Evolutionary conservation across 53 echinoderm and acorn worm genomes (phyloP), one percentile per base, ranked within the genome.

Genomic region (Holothuria leucospilota): DNA sequence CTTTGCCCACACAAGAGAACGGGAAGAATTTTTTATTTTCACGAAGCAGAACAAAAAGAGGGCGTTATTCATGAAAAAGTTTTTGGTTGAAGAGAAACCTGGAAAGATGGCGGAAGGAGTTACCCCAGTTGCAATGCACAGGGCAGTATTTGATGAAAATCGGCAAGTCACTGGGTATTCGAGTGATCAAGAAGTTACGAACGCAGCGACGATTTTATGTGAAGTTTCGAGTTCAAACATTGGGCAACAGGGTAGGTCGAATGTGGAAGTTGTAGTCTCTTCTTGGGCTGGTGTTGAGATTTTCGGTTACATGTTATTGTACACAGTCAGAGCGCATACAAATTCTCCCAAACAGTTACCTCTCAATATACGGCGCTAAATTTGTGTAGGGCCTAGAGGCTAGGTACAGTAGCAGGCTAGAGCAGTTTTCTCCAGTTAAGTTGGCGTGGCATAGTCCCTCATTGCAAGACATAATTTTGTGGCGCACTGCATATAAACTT

Each of bases 191-290:
- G 84, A 83, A 83, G 84, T 83, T 49, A 66, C 84, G 5, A 83
- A 83, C 29, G 84, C 84, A 12, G 84, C 84, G 15, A 83, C 84
- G 63, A 83, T 83, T 83, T 67, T 83, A 51, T 83, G 84, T 83
- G 84, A 83, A 67, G 84, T 83, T 24, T 83, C 84, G 20, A 53
- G 84, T 42, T 83, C 84, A 65, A 83, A 83, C 26, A n/a, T 67
- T 65, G 84, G 84, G 21, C 84, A 83, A 40, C 84, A 64, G 51
- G 28, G 84, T 79, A 59, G 11, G 80, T 79, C 1, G 13, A 51
- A 2, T 14, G 46, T 80, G 38, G 26, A 30, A 51, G 52, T 5
- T 30, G 16, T 24, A 49, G 49, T 29, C 20, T 13, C 71, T 15
- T 13, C 38, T 34, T 21, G 39, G 7, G 14, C 71, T 59, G 34